Evolutionary conservation across 2,113 vertebrate species (phyloP).

Genomic region (Pluvialis apricaria): DNA sequence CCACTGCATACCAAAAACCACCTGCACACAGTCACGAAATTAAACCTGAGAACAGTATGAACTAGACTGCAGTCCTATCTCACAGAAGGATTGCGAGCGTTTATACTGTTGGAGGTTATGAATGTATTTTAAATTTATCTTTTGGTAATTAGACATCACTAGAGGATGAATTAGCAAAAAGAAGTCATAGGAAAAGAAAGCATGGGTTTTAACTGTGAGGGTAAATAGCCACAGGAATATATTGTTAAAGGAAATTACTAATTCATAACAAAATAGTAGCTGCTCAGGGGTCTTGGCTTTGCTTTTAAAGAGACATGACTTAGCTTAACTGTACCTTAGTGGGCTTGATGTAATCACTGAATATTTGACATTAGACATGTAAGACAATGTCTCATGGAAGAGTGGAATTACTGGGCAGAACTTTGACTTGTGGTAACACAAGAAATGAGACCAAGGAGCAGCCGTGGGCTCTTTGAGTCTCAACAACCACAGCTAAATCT

Average conservation of each 20-base stretch:
- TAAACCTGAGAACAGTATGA: not conserved
- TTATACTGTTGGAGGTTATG: not conserved
- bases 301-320: not conserved
- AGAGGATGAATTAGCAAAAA: not conserved
- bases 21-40: not conserved
- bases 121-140: not conserved
- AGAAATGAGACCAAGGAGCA: not conserved
- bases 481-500: not conserved
- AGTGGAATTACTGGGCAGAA: not conserved
- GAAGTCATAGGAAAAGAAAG: not conserved
- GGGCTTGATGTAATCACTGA: not conserved
- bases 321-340: not conserved
- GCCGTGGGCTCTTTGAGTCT: not conserved
- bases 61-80: not conserved
- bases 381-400: accelerated
- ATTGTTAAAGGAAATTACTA: not conserved
- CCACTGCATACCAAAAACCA: not conserved
- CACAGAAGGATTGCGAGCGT: not conserved
- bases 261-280: not conserved
- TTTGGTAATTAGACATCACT: not conserved
- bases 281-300: not conserved
- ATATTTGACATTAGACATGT: accelerated
- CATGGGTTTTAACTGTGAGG: not conserved
- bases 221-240: not conserved
- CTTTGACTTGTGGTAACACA: not conserved